Conservation (phyloP, 1,140 invertebrate genomes). For the Neodiprion fabricii region DNA sequence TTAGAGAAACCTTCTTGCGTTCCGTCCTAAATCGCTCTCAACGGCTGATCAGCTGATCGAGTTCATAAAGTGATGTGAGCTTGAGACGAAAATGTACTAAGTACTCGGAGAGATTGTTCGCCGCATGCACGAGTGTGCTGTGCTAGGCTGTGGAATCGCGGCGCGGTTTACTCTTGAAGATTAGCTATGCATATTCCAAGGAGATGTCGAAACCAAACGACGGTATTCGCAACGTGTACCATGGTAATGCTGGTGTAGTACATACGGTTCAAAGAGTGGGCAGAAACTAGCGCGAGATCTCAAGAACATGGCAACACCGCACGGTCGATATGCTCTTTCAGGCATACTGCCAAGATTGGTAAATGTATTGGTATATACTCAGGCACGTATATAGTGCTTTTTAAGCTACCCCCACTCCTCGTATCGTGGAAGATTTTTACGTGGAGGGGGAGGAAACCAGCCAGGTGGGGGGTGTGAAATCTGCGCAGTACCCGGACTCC, state of each 20-base stretch:
- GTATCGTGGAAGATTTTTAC: conserved; percentile 18
- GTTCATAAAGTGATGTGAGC: too few species aligned
- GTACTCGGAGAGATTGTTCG: too few species aligned
- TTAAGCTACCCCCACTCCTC: conserved; percentile 45
- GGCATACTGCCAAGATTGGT: conserved; percentile 63
- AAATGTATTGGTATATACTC: conserved; percentile 47
- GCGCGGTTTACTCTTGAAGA: too few species aligned
- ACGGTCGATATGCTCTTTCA: conserved; percentile 63
- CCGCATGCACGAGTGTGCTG: too few species aligned
- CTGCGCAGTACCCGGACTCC: conserved; percentile 51
- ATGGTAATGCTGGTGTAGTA: conserved; percentile 41
- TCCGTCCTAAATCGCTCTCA: too few species aligned
- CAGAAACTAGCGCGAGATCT: conserved; percentile 35
- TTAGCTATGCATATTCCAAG: too few species aligned
- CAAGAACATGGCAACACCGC: conserved; percentile 58
- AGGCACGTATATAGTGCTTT: conserved; percentile 42
- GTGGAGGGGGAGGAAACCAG: conserved; percentile 30
- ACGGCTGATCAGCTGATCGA: too few species aligned
- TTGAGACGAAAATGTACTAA: too few species aligned
- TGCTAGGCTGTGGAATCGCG: too few species aligned
- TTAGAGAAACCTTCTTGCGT: neutral
- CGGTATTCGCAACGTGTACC: conserved; percentile 40
- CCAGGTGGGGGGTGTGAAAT: conserved; percentile 45
- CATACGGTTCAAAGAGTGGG: conserved; percentile 51
- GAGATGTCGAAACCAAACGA: too few species aligned